Evolutionary conservation across 2,888 invertebrate species (phyloP).

Genomic region (Laspeyria flexula): DNA sequence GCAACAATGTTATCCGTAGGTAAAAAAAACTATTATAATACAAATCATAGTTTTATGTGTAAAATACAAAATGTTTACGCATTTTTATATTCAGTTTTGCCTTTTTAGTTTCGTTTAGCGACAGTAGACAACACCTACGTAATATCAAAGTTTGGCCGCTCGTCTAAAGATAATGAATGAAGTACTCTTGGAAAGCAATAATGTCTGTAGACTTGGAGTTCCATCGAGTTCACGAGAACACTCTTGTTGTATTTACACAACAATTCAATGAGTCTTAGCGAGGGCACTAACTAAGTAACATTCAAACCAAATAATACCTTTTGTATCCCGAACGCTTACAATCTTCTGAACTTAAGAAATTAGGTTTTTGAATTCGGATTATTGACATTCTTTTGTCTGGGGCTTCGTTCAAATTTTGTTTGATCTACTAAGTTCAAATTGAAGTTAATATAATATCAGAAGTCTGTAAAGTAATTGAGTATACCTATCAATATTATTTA

Average conservation of each 20-base stretch:
- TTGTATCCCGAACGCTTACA: slow-evolving; percentile 46
- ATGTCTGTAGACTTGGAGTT: slow-evolving; percentile 49
- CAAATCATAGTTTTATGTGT: no score
- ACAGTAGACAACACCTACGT: no score
- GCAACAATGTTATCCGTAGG: no score
- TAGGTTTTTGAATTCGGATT: slow-evolving; percentile 19
- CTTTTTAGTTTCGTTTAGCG: no score
- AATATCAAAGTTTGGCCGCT: slow-evolving; percentile 30
- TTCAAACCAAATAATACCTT: slow-evolving; percentile 50
- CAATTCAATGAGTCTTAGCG: slow-evolving; percentile 50
- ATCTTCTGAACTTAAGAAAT: slow-evolving; percentile 44
- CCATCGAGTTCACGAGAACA: slow-evolving; percentile 53
- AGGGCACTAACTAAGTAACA: slow-evolving; percentile 47
- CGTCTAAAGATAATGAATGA: slow-evolving; percentile 56
- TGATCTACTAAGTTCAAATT: not conserved
- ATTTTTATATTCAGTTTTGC: no score
- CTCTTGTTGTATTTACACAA: slow-evolving; percentile 57
- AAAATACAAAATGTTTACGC: no score
- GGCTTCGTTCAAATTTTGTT: slow-evolving; percentile 1
- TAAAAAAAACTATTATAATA: no score
- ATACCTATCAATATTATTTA: no score
- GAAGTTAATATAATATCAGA: no score
- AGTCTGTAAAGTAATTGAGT: no score
- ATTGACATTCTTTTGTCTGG: slow-evolving; percentile 16
- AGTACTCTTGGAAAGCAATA: slow-evolving; percentile 59